phyloP scores from a whole-genome alignment of 2,888 invertebrate genomes.

The Steinernema hermaphroditum region DNA sequence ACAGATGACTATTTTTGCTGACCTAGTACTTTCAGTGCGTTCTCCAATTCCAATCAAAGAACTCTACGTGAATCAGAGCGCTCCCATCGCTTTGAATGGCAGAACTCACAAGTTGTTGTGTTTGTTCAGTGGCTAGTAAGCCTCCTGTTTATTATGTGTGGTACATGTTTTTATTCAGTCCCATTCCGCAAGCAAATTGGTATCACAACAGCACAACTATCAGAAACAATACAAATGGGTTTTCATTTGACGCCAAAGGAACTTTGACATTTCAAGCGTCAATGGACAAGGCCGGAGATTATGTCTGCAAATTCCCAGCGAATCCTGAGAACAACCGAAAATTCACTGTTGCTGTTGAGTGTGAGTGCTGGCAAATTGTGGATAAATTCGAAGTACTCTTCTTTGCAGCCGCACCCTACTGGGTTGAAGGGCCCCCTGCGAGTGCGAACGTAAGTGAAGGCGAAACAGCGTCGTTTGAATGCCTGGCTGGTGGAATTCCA shows the following conservation, averaged over 20 bases:
- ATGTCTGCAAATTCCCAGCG: constrained; percentile 77
- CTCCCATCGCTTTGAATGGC: constrained; percentile 63
- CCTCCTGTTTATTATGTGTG: not conserved
- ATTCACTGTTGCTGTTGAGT: constrained; percentile 68
- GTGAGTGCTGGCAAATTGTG: constrained; percentile 56
- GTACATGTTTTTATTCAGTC: constrained; percentile 49
- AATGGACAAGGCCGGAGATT: constrained; percentile 85
- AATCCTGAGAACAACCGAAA: constrained; percentile 66
- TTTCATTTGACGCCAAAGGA: too few species aligned
- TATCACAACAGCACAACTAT: constrained; percentile 63
- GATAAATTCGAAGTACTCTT: not conserved
- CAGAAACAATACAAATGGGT: constrained; percentile 54
- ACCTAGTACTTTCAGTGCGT: constrained; percentile 28
- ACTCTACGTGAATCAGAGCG: constrained; percentile 64
- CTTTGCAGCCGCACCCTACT: constrained; percentile 76
- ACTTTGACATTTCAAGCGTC: constrained; percentile 77
- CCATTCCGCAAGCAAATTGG: constrained; percentile 63
- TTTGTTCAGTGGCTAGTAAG: constrained; percentile 70
- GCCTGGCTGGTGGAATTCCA: constrained; percentile 86
- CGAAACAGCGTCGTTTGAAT: constrained; percentile 83
- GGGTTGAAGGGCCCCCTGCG: constrained; percentile 79
- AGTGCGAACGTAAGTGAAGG: constrained; percentile 86
- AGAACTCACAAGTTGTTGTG: constrained; percentile 68
- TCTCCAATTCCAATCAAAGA: constrained; percentile 46
- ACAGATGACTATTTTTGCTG: not conserved